These are phyloP conservation scores for Selenia dentaria DNA, from an alignment of 2,888 invertebrate species.

Conservation along the genomic window DNA sequence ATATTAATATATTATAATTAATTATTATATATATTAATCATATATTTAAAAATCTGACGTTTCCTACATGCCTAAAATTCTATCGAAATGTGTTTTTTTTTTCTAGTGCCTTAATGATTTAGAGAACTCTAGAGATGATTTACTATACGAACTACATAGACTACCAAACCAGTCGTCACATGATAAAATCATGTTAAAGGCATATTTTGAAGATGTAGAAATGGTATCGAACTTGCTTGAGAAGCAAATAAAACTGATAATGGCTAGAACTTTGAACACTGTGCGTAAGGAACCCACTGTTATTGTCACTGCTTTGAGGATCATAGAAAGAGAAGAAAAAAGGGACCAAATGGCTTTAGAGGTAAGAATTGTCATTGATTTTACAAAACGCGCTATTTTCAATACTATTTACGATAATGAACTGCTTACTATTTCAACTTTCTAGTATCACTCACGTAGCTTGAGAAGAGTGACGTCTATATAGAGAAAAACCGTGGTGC, in stretches of 20 bases:
- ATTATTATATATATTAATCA: too few relatives aligned
- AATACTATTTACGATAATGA: too few relatives aligned
- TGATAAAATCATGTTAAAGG: conserved; percentile 96
- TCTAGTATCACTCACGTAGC: too few relatives aligned
- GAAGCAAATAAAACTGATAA: conserved; percentile 95
- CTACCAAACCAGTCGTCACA: conserved; percentile 95
- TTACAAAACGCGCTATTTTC: neutral
- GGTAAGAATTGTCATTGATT: conserved; percentile 45
- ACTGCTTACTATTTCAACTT: too few relatives aligned
- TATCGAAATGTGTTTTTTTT: too few relatives aligned
- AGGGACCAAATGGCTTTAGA: conserved; percentile 94
- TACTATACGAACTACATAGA: conserved; percentile 97
- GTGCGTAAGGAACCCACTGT: conserved; percentile 97
- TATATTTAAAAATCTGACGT: too few relatives aligned
- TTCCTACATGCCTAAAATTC: too few relatives aligned
- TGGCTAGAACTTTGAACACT: conserved; percentile 96
- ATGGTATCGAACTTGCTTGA: conserved; percentile 94
- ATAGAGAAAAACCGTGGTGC: too few relatives aligned
- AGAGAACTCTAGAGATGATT: conserved; percentile 98
- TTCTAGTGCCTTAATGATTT: conserved; percentile 94
- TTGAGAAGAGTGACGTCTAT: too few relatives aligned
- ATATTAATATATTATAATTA: too few relatives aligned
- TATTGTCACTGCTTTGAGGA: conserved; percentile 97
- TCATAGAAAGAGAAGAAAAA: conserved; percentile 98
- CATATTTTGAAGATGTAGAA: conserved; percentile 98